These are phyloP conservation scores for Tragelaphus buxtoni DNA, from an alignment of 2,113 vertebrate genomes.

Conservation along the genomic window DNA sequence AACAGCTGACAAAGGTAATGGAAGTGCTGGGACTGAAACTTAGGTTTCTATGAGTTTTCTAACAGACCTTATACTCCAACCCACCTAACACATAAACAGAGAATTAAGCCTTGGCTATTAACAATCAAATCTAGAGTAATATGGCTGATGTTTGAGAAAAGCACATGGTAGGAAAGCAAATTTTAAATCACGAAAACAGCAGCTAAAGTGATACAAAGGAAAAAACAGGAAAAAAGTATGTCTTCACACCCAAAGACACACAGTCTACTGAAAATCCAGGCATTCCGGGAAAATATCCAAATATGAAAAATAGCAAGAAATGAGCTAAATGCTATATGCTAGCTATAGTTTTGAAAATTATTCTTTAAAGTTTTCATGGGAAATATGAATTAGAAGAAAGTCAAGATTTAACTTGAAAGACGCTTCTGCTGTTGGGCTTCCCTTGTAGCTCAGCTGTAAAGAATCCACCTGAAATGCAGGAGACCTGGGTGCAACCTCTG, in stretches of 20 bases:
- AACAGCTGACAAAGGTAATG: neutral
- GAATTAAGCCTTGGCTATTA: constrained; percentile 17
- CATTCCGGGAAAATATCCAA: neutral
- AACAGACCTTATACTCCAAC: neutral
- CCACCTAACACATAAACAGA: neutral
- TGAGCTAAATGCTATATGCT: neutral
- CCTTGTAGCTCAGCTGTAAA: neutral
- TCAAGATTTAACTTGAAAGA: constrained; percentile 71
- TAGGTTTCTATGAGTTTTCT: constrained; percentile 6
- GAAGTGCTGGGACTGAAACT: neutral
- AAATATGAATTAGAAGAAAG: constrained; percentile 63
- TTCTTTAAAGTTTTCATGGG: constrained; percentile 53
- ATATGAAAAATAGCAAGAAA: constrained; percentile 35
- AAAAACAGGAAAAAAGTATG: constrained; percentile 16
- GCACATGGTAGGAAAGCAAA: neutral
- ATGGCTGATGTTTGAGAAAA: neutral
- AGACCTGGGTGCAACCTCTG: neutral
- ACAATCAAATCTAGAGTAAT: neutral
- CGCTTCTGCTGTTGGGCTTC: constrained; percentile 45
- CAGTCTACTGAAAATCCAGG: neutral
- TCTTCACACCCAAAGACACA: neutral
- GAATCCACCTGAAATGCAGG: neutral
- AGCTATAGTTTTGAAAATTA: constrained; percentile 48
- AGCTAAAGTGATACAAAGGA: neutral
- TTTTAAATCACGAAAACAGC: constrained; percentile 29